Conservation (phyloP, 23 tunicate species). For the Ascidia mentula region DNA sequence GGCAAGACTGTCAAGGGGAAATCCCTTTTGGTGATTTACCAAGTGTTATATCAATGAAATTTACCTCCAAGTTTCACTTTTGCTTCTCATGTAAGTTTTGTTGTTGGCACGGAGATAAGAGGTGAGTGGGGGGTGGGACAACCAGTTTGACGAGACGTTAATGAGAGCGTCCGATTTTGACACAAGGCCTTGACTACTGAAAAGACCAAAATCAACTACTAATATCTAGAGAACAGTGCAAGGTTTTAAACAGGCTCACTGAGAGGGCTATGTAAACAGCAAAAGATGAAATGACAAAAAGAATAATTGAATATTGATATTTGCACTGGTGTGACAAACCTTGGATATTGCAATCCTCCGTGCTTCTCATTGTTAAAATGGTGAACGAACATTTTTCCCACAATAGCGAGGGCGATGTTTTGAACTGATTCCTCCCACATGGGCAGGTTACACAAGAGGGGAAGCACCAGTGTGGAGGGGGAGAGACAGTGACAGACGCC, state of each 20-base stretch:
- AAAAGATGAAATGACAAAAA: too few species aligned
- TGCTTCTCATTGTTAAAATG: constrained; percentile 29
- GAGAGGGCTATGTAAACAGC: too few species aligned
- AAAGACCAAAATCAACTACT: too few species aligned
- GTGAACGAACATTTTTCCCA: constrained; percentile 59
- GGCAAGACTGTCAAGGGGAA: too few species aligned
- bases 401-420: constrained; percentile 40
- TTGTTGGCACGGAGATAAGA: not conserved
- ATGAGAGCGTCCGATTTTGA: not conserved
- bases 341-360: not conserved
- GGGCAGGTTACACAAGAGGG: constrained; percentile 62
- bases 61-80: constrained; percentile 2
- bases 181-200: not conserved
- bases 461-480: constrained; percentile 32
- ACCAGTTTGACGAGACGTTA: not conserved
- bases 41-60: too few species aligned
- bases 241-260: too few species aligned
- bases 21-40: too few species aligned
- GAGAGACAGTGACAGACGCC: constrained; percentile 67
- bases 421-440: constrained; percentile 47
- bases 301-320: too few species aligned
- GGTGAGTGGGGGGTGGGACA: not conserved
- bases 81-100: not conserved
- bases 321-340: too few species aligned
- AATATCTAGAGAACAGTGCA: too few species aligned